phyloP scores from a whole-genome alignment of 2,888 invertebrate genomes.

The Leucozona laternaria region DNA sequence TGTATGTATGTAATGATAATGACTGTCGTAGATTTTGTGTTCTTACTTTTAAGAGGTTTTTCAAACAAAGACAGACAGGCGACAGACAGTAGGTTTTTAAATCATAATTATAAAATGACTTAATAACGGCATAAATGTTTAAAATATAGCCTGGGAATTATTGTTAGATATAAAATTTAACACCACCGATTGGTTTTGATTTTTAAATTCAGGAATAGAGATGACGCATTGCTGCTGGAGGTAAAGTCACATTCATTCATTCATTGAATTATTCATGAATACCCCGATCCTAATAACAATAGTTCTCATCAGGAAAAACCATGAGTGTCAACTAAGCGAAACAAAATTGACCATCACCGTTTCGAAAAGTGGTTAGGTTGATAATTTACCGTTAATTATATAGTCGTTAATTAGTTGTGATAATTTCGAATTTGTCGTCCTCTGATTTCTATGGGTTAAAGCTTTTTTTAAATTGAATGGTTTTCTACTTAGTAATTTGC shows the following conservation, averaged over 20 bases:
- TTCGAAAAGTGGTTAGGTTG: too few relatives aligned
- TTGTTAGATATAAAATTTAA: background rate
- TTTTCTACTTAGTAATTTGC: too few relatives aligned
- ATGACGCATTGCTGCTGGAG: background rate
- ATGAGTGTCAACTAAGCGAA: too few relatives aligned
- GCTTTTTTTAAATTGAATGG: too few relatives aligned
- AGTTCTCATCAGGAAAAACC: too few relatives aligned
- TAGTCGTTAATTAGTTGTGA: too few relatives aligned
- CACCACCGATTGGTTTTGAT: background rate
- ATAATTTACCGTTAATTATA: too few relatives aligned
- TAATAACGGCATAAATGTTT: background rate
- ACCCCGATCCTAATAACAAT: too few relatives aligned
- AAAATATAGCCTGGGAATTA: background rate
- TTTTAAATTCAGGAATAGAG: background rate
- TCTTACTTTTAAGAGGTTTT: slow-evolving; percentile 23
- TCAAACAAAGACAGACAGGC: slow-evolving; percentile 34
- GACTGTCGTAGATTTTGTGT: slow-evolving; percentile 26
- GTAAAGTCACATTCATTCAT: background rate
- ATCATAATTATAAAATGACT: slow-evolving; percentile 17
- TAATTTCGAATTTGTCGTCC: too few relatives aligned
- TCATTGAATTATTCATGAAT: background rate
- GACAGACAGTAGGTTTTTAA: slow-evolving; percentile 33
- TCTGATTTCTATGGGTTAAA: too few relatives aligned
- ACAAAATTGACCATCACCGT: too few relatives aligned
- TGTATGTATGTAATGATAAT: too few relatives aligned